Conservation (phyloP, 2,113 vertebrate species). For the Etheostoma cragini region DNA sequence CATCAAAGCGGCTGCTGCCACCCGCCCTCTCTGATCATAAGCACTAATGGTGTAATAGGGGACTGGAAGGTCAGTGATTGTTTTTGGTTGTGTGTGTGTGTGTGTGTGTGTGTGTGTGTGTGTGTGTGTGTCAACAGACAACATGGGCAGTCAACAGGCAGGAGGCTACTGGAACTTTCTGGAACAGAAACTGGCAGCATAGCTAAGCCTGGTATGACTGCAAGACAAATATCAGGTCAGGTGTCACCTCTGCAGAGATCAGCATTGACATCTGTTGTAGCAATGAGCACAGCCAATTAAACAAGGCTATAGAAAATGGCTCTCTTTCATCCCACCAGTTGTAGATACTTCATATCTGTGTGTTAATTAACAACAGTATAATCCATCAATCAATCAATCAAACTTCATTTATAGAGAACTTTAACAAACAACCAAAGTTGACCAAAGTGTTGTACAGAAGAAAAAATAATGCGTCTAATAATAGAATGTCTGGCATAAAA, state of each 20-base stretch:
- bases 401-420: no score
- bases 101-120: slow-evolving; percentile 27
- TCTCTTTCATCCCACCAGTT: neutral
- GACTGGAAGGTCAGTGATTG: slow-evolving; percentile 85
- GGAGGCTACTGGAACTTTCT: slow-evolving; percentile 63
- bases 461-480: no score
- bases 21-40: slow-evolving; percentile 78
- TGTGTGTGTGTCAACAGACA: slow-evolving; percentile 23
- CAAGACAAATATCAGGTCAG: slow-evolving; percentile 62
- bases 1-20: slow-evolving; percentile 77
- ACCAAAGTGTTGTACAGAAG: no score
- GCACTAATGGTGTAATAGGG: slow-evolving; percentile 79
- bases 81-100: slow-evolving; percentile 63
- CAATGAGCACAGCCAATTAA: slow-evolving; percentile 16
- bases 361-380: neutral
- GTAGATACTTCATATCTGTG: neutral
- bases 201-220: slow-evolving; percentile 57
- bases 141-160: slow-evolving; percentile 17
- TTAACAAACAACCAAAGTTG: no score
- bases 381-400: no score
- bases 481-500: no score
- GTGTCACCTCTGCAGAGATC: slow-evolving; percentile 46
- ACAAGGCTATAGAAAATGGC: neutral
- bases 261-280: slow-evolving; percentile 23
- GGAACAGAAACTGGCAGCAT: slow-evolving; percentile 52